Evolutionary conservation across 2,888 invertebrate genomes (phyloP).

Genomic region (Cepaea hortensis): DNA sequence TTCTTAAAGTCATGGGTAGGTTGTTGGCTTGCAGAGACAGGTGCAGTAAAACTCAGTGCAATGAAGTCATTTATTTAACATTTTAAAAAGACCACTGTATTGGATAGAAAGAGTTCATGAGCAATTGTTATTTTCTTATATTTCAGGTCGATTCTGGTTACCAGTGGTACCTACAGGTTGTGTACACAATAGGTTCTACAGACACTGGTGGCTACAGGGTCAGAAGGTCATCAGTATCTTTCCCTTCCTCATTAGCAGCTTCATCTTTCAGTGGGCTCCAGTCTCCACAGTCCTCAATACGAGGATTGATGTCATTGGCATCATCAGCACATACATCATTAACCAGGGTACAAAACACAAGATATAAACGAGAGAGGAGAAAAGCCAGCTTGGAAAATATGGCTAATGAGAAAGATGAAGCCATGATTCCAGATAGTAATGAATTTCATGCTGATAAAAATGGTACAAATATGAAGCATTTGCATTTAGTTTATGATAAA

Average conservation of each 20-base stretch:
- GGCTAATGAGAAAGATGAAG: background rate
- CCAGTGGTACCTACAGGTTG: slow-evolving; percentile 76
- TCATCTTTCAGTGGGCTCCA: background rate
- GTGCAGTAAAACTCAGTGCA: too few species aligned
- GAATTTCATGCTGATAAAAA: slow-evolving; percentile 51
- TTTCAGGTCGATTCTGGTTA: slow-evolving; percentile 73
- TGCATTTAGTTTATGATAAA: slow-evolving; percentile 33
- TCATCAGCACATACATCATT: background rate
- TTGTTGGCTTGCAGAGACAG: too few species aligned
- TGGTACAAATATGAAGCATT: slow-evolving; percentile 66
- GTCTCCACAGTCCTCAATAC: background rate
- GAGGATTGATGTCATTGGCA: background rate
- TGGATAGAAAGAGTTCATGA: background rate
- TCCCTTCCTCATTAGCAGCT: background rate
- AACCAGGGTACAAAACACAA: background rate
- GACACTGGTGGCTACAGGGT: slow-evolving; percentile 50
- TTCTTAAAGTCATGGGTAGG: too few species aligned
- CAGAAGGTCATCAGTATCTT: background rate
- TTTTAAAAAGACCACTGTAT: background rate
- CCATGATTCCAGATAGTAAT: background rate
- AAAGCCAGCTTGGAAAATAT: background rate
- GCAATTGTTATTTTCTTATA: background rate
- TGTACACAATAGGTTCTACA: slow-evolving; percentile 71
- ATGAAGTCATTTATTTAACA: too few species aligned
- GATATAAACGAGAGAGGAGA: background rate